Evolutionary conservation across 1,140 invertebrate species (phyloP).

Genomic region (Protaetia brevitarsis): DNA sequence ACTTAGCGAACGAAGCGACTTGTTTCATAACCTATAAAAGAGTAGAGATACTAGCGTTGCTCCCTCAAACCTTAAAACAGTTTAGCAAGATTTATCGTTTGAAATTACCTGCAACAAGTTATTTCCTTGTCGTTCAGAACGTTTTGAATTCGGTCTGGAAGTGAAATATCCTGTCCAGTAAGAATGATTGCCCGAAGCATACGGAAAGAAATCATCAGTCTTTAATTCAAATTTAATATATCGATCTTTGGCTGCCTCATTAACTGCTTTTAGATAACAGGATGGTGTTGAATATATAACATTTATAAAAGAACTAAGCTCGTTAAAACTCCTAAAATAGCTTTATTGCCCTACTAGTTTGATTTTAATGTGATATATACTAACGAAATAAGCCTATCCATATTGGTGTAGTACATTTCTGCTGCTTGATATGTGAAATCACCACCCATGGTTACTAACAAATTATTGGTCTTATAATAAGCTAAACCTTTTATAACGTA

Average conservation of each 20-base stretch:
- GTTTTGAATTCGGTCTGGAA: slow-evolving; percentile 67
- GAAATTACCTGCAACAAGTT: slow-evolving; percentile 66
- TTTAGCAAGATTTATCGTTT: neutral
- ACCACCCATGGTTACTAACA: slow-evolving; percentile 42
- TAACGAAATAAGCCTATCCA: slow-evolving; percentile 66
- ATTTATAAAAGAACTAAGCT: slow-evolving; percentile 58
- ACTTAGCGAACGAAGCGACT: slow-evolving; percentile 43
- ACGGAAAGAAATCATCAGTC: slow-evolving; percentile 73
- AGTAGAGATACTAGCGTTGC: neutral
- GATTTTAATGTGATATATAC: neutral
- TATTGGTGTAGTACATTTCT: slow-evolving; percentile 63
- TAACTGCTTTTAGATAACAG: slow-evolving; percentile 67
- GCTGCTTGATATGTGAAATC: slow-evolving; percentile 54
- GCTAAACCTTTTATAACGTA: slow-evolving; percentile 27
- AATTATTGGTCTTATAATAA: slow-evolving; percentile 38
- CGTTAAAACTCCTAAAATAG: slow-evolving; percentile 57
- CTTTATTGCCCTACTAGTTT: neutral
- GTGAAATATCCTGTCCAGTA: slow-evolving; percentile 87
- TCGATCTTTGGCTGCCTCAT: slow-evolving; percentile 43
- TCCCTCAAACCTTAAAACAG: neutral
- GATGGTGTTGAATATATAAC: slow-evolving; percentile 75
- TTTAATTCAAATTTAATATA: slow-evolving; percentile 57
- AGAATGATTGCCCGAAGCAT: slow-evolving; percentile 63
- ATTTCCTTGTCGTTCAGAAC: slow-evolving; percentile 60
- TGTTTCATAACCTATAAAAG: slow-evolving; percentile 50